Evolutionary conservation across 2,797 vertebrate genomes (phyloP).

Genomic region (Denticeps clupeoides): DNA sequence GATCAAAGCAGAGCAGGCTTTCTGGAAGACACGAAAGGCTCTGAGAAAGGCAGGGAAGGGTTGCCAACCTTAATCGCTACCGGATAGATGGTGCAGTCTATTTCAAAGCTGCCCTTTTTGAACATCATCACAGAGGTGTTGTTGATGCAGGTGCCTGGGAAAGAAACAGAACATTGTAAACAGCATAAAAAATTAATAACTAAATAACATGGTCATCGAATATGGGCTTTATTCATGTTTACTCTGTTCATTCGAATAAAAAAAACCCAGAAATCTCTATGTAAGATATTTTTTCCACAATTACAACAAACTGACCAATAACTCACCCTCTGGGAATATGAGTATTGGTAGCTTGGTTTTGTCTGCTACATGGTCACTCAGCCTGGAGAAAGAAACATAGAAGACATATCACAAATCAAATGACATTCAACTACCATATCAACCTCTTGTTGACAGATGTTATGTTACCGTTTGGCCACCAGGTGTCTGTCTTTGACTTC

Average conservation of each 20-base stretch:
- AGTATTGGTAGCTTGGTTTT: slow-evolving; percentile 76
- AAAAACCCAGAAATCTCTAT: no score
- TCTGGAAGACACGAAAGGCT: background rate
- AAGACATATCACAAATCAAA: background rate
- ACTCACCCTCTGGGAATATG: slow-evolving; percentile 79
- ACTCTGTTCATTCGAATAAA: no score
- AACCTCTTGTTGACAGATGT: no score
- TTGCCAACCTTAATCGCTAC: slow-evolving; percentile 76
- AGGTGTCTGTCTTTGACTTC: slow-evolving; percentile 88
- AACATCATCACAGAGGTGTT: slow-evolving; percentile 90
- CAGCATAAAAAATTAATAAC: background rate
- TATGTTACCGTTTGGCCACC: slow-evolving; percentile 75
- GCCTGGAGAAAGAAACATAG: slow-evolving; percentile 39
- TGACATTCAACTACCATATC: no score
- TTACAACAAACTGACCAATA: background rate
- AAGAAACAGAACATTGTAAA: slow-evolving; percentile 1
- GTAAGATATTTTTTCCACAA: no score
- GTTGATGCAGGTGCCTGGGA: slow-evolving; percentile 79
- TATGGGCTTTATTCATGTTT: no score
- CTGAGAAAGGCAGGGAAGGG: background rate
- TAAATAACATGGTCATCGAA: no score
- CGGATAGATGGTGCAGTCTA: slow-evolving; percentile 73
- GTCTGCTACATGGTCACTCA: slow-evolving; percentile 71
- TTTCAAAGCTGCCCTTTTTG: slow-evolving; percentile 84
- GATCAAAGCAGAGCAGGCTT: background rate